These are phyloP conservation scores for Haliclystus octoradiatus DNA, from an alignment of 30 jellyfish, hydroid and myxozoan species.

Conservation along the genomic window DNA sequence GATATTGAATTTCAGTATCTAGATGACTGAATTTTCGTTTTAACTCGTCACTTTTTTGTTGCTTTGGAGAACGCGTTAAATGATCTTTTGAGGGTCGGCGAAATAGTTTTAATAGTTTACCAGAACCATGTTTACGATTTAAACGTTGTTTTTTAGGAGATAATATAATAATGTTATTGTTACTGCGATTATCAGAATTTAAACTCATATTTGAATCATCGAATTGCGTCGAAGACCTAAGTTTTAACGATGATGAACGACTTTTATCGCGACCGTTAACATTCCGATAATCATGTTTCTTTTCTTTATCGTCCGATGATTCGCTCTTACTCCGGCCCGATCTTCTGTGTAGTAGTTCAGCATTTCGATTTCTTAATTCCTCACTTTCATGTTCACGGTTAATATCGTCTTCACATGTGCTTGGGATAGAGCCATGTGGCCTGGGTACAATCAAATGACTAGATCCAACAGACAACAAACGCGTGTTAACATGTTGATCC, in stretches of 20 bases:
- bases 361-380: too few species aligned
- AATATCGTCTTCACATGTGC: not conserved
- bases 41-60: not conserved
- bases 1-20: too few species aligned
- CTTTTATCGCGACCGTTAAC: too few species aligned
- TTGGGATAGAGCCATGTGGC: not conserved
- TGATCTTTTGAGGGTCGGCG: not conserved
- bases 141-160: not conserved
- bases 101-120: not conserved
- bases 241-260: too few species aligned
- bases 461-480: not conserved
- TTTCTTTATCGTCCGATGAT: too few species aligned
- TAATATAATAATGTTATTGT: not conserved
- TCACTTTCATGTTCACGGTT: too few species aligned
- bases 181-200: not conserved
- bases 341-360: too few species aligned
- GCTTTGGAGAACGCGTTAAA: not conserved
- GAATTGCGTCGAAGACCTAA: too few species aligned
- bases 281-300: too few species aligned
- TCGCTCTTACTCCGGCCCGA: too few species aligned
- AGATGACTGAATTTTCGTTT: not conserved
- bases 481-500: not conserved
- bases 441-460: not conserved
- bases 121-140: not conserved
- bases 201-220: not conserved